Evolutionary conservation across 2,113 vertebrate species (phyloP).

Genomic region (Tenebrosternarchus preto): DNA sequence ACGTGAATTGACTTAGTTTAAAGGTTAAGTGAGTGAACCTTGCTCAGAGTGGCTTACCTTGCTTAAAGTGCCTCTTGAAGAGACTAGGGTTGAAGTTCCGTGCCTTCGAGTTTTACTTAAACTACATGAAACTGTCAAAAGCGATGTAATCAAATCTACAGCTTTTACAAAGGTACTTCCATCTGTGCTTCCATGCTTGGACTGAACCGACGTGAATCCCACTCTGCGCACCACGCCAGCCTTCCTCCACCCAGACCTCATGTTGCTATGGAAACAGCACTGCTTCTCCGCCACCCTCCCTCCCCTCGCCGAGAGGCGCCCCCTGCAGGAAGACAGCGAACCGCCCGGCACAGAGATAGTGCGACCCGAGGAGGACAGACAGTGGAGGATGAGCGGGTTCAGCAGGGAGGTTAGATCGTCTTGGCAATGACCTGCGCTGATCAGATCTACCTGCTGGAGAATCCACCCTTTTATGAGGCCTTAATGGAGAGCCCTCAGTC

Average conservation of each 20-base stretch:
- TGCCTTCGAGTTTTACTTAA: too few relatives aligned
- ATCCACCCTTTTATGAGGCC: not conserved
- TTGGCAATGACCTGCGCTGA: not conserved
- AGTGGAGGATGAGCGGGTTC: constrained; percentile 52
- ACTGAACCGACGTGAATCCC: too few relatives aligned
- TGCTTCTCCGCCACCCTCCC: constrained; percentile 42
- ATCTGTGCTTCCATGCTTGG: not conserved
- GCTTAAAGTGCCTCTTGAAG: too few relatives aligned
- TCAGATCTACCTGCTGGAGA: not conserved
- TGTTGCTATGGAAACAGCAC: constrained; percentile 62
- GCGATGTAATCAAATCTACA: too few relatives aligned
- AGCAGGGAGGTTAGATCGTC: constrained; percentile 58
- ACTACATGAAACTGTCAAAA: too few relatives aligned
- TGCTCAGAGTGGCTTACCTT: too few relatives aligned
- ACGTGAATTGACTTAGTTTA: too few relatives aligned
- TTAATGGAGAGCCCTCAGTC: not conserved
- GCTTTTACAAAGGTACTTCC: not conserved
- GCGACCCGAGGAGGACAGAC: constrained; percentile 47
- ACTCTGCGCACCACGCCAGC: constrained; percentile 39
- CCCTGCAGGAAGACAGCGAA: constrained; percentile 16
- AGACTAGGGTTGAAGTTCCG: too few relatives aligned
- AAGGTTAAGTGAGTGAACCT: too few relatives aligned
- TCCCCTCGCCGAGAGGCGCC: not conserved
- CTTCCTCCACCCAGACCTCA: constrained; percentile 62
- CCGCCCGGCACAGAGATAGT: constrained; percentile 55